A percentile compares a stretch with the other conserved stretches of the same genome.
Evolutionary conservation across 2,113 vertebrate genomes (phyloP).

Genomic region (Psittacus erithacus): DNA sequence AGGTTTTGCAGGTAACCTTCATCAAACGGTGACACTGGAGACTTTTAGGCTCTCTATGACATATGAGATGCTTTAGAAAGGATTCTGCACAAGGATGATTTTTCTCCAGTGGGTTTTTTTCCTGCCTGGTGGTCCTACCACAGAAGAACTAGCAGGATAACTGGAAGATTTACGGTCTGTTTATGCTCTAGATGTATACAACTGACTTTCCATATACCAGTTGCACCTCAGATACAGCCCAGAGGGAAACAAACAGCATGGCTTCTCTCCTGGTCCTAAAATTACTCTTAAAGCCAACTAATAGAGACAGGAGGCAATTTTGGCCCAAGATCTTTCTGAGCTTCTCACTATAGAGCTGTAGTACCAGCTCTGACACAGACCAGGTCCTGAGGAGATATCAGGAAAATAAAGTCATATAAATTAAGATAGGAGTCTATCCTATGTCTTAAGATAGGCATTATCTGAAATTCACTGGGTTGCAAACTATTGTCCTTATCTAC

Average conservation of each 20-base stretch:
- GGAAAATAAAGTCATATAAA: background rate
- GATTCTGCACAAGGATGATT: background rate
- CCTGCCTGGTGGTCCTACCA: background rate
- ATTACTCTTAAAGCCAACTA: background rate
- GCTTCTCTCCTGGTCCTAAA: background rate
- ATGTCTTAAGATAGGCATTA: background rate
- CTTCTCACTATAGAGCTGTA: background rate
- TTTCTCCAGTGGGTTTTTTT: background rate
- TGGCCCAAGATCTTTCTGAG: background rate
- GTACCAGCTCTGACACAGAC: background rate
- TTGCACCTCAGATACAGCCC: background rate
- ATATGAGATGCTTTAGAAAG: background rate
- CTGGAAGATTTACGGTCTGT: background rate
- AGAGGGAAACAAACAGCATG: background rate
- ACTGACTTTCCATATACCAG: background rate
- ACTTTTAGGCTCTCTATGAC: background rate
- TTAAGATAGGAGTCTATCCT: background rate
- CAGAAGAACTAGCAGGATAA: background rate
- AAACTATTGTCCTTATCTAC: background rate
- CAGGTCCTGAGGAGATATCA: accelerated
- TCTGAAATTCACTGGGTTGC: background rate
- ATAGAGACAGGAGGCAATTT: background rate
- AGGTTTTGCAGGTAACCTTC: background rate
- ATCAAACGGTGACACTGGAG: background rate
- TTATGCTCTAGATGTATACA: background rate